Base-by-base conservation (phyloP, 2,113 vertebrate species). In the Hemiprocne comata region DNA sequence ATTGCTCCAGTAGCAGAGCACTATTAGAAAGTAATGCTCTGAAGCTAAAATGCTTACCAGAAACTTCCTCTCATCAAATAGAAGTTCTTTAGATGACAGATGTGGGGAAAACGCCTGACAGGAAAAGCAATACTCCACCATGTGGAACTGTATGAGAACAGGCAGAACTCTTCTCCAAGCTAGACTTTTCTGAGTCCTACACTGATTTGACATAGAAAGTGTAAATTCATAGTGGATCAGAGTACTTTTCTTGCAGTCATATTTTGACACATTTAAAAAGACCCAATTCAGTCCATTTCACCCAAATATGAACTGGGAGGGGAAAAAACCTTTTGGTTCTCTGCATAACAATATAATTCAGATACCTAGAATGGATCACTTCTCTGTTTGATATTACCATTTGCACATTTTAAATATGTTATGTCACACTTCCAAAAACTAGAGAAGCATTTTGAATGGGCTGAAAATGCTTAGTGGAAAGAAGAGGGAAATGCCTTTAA, bases 61-160 rank as follows among this genome's bases (percentile, higher is more conserved):
- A 70, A 95, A 76, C 12, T 75, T 85, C 65, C 50, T 24, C n/a
- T 90, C 40, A 73, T 81, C 84, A 87, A 75, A 62, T 60, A 67
- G 14, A 7, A 61, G 24, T 21, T 82, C 61, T 77, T 91, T 60
- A 91, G 46, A 36, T 26, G 83, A 73, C n/a, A 67, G 24, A 81
- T 19, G 17, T 11, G 8, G 29, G 42, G 25, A 60, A 89, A 91
- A 81, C 38, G 28, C 20, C 50, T 12, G 10, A 95, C 94, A 87
- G 75, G 87, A 97, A 96, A 98, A 91, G 95, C 97, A 98, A 97
- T 97, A 98, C 98, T 98, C 98, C 98, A 89, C 98, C 98, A 11
- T 95, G 98, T 98, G 98, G 98, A 87, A 81, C 11, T 91, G 21
- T n/a, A 48, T 24, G 85, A 97, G 88, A 96, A 93, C 24, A 87